A percentile compares a stretch with the other conserved stretches of the same genome.
Evolutionary conservation across 2,797 vertebrate species (phyloP).

Genomic region (Parotocinclus haroldoi): DNA sequence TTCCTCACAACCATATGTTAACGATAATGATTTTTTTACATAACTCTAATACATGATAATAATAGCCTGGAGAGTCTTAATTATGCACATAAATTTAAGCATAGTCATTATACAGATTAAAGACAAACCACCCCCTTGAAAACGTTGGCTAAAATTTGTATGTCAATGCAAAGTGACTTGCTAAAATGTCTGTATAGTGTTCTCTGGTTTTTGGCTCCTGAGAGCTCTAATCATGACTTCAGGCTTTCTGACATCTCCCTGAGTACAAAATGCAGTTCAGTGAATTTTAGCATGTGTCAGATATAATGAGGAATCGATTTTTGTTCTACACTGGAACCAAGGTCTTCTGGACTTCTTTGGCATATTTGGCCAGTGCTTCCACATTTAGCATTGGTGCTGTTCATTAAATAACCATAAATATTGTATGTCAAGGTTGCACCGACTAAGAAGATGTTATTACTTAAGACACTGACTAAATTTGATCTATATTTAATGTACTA

Average conservation of each 20-base stretch:
- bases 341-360: too few species aligned
- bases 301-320: slow-evolving; percentile 55
- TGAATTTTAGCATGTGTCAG: slow-evolving; percentile 53
- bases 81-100: slow-evolving; percentile 25
- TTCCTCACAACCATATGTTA: slow-evolving; percentile 51
- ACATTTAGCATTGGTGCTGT: slow-evolving; percentile 32
- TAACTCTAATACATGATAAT: slow-evolving; percentile 31
- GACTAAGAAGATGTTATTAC: too few species aligned
- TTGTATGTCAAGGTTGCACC: too few species aligned
- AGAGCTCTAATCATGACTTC: slow-evolving; percentile 64
- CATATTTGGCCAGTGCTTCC: slow-evolving; percentile 46
- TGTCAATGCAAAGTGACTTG: slow-evolving; percentile 59
- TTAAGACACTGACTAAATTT: too few species aligned
- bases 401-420: too few species aligned
- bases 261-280: slow-evolving; percentile 53
- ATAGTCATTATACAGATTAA: slow-evolving; percentile 50
- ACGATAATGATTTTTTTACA: slow-evolving; percentile 48
- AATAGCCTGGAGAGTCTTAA: slow-evolving; percentile 59
- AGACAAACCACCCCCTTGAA: slow-evolving; percentile 66
- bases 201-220: slow-evolving; percentile 62
- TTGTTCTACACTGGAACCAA: slow-evolving; percentile 43
- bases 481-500: too few species aligned
- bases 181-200: slow-evolving; percentile 63
- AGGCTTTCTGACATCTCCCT: slow-evolving; percentile 56
- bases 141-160: slow-evolving; percentile 72